A percentile compares a stretch with the other conserved stretches of the same genome.
Evolutionary conservation across 2,888 invertebrate genomes (phyloP).

Genomic region (Bimastos eiseni): DNA sequence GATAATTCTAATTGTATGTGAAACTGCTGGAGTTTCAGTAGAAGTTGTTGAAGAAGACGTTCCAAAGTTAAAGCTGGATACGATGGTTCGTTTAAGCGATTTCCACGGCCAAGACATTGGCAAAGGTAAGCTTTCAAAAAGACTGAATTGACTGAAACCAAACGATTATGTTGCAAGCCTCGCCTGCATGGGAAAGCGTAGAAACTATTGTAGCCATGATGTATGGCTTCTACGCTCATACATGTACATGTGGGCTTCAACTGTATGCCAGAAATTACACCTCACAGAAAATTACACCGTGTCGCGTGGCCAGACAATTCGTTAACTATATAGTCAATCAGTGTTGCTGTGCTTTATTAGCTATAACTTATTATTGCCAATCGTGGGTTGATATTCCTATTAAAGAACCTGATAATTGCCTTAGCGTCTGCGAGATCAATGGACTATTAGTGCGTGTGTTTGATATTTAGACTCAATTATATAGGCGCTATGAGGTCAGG

Average conservation of each 20-base stretch:
- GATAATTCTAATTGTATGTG: background rate
- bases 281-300: background rate
- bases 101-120: background rate
- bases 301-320: too few species aligned
- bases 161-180: background rate
- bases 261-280: background rate
- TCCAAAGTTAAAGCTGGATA: background rate
- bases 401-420: background rate
- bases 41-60: background rate
- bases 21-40: background rate
- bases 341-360: background rate
- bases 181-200: background rate
- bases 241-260: too few species aligned
- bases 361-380: background rate
- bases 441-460: background rate
- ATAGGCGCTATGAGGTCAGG: conserved; percentile 3
- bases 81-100: background rate
- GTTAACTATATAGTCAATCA: too few species aligned
- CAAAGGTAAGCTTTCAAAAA: background rate
- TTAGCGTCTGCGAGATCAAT: background rate
- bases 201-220: background rate
- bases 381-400: background rate
- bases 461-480: background rate
- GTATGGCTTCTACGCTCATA: too few species aligned
- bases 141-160: background rate